Evolutionary conservation across 2,888 invertebrate species (phyloP).

Genomic region (Agrochola lota): DNA sequence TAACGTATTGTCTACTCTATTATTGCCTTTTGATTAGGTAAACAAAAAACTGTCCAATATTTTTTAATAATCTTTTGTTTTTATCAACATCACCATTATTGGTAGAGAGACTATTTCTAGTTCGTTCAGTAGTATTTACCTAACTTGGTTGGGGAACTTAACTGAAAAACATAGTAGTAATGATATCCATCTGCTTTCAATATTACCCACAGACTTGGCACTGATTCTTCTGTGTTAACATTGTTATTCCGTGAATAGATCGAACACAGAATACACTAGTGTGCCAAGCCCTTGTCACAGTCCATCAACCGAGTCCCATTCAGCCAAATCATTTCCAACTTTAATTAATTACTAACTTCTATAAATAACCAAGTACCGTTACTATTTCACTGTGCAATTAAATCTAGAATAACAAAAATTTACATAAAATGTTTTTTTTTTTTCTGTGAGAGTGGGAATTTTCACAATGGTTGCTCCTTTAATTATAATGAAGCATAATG

Average conservation of each 20-base stretch:
- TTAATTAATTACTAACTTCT: conserved; percentile 50
- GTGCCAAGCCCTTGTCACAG: conserved; percentile 61
- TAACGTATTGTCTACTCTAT: too few species aligned
- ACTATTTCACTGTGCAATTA: conserved; percentile 65
- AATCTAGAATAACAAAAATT: conserved; percentile 79
- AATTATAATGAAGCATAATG: conserved; percentile 79
- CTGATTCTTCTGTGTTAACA: conserved; percentile 27
- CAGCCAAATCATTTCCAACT: conserved; percentile 49
- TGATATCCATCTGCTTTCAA: conserved; percentile 20
- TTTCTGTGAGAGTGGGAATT: conserved; percentile 81
- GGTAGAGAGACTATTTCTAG: not conserved
- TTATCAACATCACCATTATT: not conserved
- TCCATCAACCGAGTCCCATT: conserved; percentile 47
- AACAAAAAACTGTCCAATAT: too few species aligned
- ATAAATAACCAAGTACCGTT: conserved; percentile 44
- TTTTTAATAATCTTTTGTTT: too few species aligned
- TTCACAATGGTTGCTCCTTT: conserved; percentile 80
- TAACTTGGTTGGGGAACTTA: not conserved
- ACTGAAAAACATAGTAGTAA: not conserved
- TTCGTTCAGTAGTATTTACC: not conserved
- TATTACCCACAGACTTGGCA: conserved; percentile 49
- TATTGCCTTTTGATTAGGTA: too few species aligned
- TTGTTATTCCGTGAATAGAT: conserved; percentile 55
- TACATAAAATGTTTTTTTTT: conserved; percentile 79
- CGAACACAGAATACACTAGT: conserved; percentile 36